phyloP scores from a whole-genome alignment of 2,888 invertebrate genomes.

The Vandiemenella viatica region DNA sequence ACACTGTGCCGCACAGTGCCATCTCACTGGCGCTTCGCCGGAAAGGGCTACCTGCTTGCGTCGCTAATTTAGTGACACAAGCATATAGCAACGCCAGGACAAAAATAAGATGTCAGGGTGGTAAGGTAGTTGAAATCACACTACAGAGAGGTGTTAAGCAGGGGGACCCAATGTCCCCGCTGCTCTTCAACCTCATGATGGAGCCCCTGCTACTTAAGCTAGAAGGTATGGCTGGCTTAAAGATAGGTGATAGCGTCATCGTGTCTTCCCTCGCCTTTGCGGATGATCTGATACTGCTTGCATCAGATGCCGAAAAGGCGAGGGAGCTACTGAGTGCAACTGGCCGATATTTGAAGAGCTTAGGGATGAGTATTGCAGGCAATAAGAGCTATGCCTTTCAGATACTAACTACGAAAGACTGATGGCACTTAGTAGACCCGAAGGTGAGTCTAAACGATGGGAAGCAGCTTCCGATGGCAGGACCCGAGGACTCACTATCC shows the following conservation, averaged over 20 bases:
- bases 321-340: too few species aligned
- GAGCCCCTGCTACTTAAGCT: too few species aligned
- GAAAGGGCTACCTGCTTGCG: not conserved
- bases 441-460: conserved; percentile 15
- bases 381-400: conserved; percentile 2
- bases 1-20: too few species aligned
- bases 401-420: conserved; percentile 17
- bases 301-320: too few species aligned
- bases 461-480: conserved; percentile 7
- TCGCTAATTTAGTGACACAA: conserved; percentile 7
- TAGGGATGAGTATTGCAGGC: conserved; percentile 6
- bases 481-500: not conserved
- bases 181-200: too few species aligned
- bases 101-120: not conserved
- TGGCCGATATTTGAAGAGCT: not conserved
- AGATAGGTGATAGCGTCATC: not conserved
- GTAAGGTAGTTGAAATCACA: not conserved
- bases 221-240: too few species aligned
- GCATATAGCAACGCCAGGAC: not conserved
- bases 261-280: not conserved
- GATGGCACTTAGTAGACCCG: conserved; percentile 22
- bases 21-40: conserved; percentile 1
- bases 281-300: too few species aligned
- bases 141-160: too few species aligned
- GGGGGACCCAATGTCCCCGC: too few species aligned